Evolutionary conservation across 2,888 invertebrate species (phyloP), one percentile per base, ranked within the genome.

Genomic region (Bombylius major): DNA sequence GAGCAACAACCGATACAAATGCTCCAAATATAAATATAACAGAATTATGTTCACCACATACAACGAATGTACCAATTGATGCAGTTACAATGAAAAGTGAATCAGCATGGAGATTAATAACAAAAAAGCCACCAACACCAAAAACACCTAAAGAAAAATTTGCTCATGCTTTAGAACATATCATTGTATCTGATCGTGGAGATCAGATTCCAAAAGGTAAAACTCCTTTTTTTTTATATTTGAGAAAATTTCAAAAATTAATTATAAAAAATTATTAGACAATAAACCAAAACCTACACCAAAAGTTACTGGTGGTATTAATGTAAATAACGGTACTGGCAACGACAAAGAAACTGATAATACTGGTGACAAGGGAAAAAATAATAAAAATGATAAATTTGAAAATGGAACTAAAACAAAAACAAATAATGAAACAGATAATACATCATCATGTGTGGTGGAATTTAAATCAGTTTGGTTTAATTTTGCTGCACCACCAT

Each of bases 401-500:
- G 72, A 72, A 52, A 70, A 42, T 42, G 39, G 39, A 11, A 42
- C 8, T 11, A 42, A 42, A 11, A 42, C 39, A 11, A 42, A 42
- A 42, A 11, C 4, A 11, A 42, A 42, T 57, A 84, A 82, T 60
- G 87, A 86, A 39, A 70, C 69, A 0, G 73, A 73, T 53, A 88
- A 88, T 66, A 84, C 86, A 0, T 87, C 92, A 0, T 91, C 91
- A 0, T 92, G 92, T 65, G 83, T 89, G 4, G 87, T 95, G 54
- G 90, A 95, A 68, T 75, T 97, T 56, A 89, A 89, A 70, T 84
- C 89, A 0, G 88, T 94, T 49, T 97, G 96, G 96, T 93, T 97
- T 66, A 96, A 96, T 71, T 97, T 97, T 75, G 96, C 97, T 6
- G 96, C 97, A 0, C 96, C 97, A 0, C 96, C 96, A 0, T 82